Evolutionary conservation across 1,140 invertebrate species (phyloP), one percentile per base, ranked within the genome.

Genomic region (Leptoteleia sp.): DNA sequence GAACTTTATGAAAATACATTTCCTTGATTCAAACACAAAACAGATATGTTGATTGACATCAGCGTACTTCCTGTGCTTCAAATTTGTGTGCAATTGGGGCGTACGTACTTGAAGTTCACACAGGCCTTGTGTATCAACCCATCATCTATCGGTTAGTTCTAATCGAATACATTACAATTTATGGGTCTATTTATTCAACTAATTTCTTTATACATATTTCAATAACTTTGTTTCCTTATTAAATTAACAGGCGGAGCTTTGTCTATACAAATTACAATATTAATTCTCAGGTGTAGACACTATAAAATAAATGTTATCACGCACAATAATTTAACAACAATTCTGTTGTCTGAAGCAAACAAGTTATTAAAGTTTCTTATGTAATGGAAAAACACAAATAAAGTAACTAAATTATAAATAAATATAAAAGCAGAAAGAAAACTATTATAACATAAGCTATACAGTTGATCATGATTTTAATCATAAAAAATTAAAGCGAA

Each of bases 71-170:
- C n/a, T n/a, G n/a, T n/a, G n/a, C n/a, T n/a, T n/a, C n/a, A n/a
- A n/a, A n/a, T n/a, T n/a, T n/a, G n/a, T n/a, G n/a, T n/a, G n/a
- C n/a, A 22, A 22, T 22, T 22, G 19, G 98, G 98, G 48, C 92
- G 96, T 50, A 98, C 97, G 4, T 99, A 98, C 83, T 91, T 98
- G 54, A 94, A 94, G 83, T 90, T 99, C 25, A 95, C 97, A 0
- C 92, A 95, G 82, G 95, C 95, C 29, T 90, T 99, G 4, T 97
- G 94, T 83, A 97, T 99, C 78, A 98, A 95, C 81, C 95, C 98
- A 82, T 98, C 97, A 59, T 94, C 96, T 55, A 94, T 97, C 73
- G 96, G 95, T 95, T 89, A 95, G 94, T 92, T 67, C 12, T 25
- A 59, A 4, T 57, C 3, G 0, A 54, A 57, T 29, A 17, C n/a